Conservation (phyloP, 1,140 invertebrate species). For the Leptestheria dahalacensis region DNA sequence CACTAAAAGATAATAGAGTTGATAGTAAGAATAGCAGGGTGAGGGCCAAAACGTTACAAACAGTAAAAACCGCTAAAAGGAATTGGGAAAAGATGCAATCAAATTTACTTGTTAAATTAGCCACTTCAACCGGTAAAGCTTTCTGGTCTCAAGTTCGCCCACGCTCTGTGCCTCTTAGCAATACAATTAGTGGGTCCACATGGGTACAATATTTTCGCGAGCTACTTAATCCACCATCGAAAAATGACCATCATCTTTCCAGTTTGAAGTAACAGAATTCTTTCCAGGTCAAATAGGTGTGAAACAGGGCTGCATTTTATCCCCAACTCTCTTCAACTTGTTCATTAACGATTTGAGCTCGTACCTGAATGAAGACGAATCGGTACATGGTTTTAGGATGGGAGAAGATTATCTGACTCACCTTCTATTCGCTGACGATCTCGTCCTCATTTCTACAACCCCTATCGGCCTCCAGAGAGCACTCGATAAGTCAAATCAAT, state of each 20-base stretch:
- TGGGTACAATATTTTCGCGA: too few species aligned
- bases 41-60: too few species aligned
- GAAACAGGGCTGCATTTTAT: not conserved
- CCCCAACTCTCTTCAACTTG: not conserved
- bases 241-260: too few species aligned
- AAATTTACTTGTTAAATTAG: not conserved
- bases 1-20: too few species aligned
- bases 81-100: not conserved
- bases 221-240: too few species aligned
- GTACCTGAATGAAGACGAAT: not conserved
- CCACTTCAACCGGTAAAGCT: not conserved
- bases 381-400: not conserved
- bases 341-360: not conserved
- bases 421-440: not conserved
- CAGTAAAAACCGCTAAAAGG: not conserved
- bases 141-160: not conserved
- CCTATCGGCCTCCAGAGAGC: not conserved
- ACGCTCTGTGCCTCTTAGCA: not conserved
- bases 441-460: not conserved
- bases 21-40: too few species aligned
- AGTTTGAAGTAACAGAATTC: too few species aligned
- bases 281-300: not conserved
- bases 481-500: not conserved
- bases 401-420: not conserved
- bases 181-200: too few species aligned